Evolutionary conservation across 1,140 invertebrate species (phyloP).

Genomic region (Caerostris darwini): DNA sequence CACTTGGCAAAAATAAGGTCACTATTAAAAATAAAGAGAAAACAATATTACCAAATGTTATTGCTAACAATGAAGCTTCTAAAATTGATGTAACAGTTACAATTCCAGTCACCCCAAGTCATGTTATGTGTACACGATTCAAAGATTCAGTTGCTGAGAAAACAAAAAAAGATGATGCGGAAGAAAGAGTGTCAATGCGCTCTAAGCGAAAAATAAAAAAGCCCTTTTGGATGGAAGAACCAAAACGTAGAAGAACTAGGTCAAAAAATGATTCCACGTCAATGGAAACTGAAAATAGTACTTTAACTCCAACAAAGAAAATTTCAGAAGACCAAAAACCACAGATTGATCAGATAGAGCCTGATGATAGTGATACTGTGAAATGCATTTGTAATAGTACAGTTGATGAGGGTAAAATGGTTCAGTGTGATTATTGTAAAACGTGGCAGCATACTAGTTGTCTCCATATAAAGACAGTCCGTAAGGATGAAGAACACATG

Average conservation of each 20-base stretch:
- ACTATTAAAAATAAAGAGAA: background rate
- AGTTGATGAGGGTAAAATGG: conserved; percentile 72
- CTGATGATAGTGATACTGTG: conserved; percentile 56
- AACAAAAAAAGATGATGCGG: background rate
- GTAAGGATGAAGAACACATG: conserved; percentile 70
- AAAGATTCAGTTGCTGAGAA: conserved; percentile 63
- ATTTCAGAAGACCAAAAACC: conserved; percentile 26
- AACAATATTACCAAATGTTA: background rate
- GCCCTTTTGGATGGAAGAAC: conserved; percentile 43
- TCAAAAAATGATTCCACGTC: conserved; percentile 72
- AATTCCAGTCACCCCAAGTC: conserved; percentile 18
- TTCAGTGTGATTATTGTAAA: conserved; percentile 74
- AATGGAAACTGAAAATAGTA: conserved; percentile 21
- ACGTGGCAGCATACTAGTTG: conserved; percentile 72
- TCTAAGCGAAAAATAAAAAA: conserved; percentile 53
- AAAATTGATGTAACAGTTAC: background rate
- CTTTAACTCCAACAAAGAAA: background rate
- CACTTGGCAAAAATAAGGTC: background rate
- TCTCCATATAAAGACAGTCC: conserved; percentile 64
- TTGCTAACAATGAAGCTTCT: background rate
- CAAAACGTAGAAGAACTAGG: conserved; percentile 59
- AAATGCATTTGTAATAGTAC: conserved; percentile 69
- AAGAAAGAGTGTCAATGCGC: background rate
- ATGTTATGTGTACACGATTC: conserved; percentile 62
- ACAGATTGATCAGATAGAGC: background rate